Evolutionary conservation across 2,113 vertebrate species (phyloP), one percentile per base, ranked within the genome.

Genomic region (Andinoacara biseriatus): DNA sequence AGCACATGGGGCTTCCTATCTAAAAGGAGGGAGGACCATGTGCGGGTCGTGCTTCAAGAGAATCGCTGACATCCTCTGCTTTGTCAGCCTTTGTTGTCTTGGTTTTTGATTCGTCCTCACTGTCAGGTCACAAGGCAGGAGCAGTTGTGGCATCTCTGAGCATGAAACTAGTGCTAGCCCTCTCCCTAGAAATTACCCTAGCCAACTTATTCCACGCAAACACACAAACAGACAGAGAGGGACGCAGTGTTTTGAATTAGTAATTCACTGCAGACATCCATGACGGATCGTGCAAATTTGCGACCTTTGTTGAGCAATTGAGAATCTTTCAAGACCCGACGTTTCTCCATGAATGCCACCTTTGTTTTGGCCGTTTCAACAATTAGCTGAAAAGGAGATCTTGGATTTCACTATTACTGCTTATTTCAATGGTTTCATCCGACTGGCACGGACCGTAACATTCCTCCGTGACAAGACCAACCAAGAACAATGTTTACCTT

Each of bases 401-500:
- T 90, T 85, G 65, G 84, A 87, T 93, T 92, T 89, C 86, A 83
- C 59, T 49, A 76, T 92, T 87, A 76, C 82, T 78, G 40, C 54
- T 72, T 58, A 38, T 86, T 87, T 89, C 83, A 92, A 78, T 80
- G 63, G 62, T 67, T 69, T 74, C 80, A 87, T 87, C 77, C 80
- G 86, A 90, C 81, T 20, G 4, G 2, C 75, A 83, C 17, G 15
- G 80, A 86, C 57, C 82, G 81, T 56, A 57, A 82, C 85, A 88
- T 93, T 91, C 86, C 78, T 87, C 69, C 26, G 17, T 86, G 86
- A 91, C 77, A 90, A 89, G 80, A 92, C 78, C 72, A 54, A 92
- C 90, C 87, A 80, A 91, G 84, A 93, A 91, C 85, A 92, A 91
- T 87, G 89, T 94, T 92, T 91, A 91, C 81, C 65, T 93, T 90